A percentile compares a stretch with the other conserved stretches of the same genome.
phyloP scores from a whole-genome alignment of 2,797 vertebrate genomes.

The Galago senegalensis region DNA sequence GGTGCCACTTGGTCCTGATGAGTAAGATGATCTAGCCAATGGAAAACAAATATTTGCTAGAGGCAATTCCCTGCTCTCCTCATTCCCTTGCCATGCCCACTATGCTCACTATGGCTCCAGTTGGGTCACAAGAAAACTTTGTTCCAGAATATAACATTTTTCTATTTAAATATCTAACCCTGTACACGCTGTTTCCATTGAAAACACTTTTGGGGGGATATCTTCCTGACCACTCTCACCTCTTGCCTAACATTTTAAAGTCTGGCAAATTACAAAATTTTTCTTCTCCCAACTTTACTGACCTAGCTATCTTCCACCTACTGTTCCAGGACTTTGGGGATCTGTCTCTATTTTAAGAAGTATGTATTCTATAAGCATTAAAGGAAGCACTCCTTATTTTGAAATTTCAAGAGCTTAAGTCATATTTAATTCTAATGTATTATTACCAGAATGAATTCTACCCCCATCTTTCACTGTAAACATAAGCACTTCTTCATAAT shows the following conservation, averaged over 20 bases:
- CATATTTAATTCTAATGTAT: background rate
- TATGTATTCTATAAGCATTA: background rate
- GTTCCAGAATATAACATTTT: background rate
- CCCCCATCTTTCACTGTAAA: background rate
- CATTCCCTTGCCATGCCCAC: background rate
- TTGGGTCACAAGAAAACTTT: background rate
- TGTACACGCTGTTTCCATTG: background rate
- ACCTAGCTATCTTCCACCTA: background rate
- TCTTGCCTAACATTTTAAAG: background rate
- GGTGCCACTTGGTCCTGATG: background rate
- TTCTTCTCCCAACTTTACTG: background rate
- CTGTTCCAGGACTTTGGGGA: background rate
- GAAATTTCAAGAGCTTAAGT: background rate
- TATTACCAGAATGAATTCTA: background rate
- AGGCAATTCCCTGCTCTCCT: background rate
- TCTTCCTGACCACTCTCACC: background rate
- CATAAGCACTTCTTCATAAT: rapidly evolving
- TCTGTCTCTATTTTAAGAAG: background rate
- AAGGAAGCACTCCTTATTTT: background rate
- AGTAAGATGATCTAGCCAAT: background rate
- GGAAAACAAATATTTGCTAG: background rate
- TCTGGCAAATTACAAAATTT: background rate
- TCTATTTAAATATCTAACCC: background rate
- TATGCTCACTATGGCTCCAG: background rate
- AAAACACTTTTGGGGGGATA: background rate